Conservation (phyloP, 2,888 invertebrate species). For the Dolomedes plantarius region DNA sequence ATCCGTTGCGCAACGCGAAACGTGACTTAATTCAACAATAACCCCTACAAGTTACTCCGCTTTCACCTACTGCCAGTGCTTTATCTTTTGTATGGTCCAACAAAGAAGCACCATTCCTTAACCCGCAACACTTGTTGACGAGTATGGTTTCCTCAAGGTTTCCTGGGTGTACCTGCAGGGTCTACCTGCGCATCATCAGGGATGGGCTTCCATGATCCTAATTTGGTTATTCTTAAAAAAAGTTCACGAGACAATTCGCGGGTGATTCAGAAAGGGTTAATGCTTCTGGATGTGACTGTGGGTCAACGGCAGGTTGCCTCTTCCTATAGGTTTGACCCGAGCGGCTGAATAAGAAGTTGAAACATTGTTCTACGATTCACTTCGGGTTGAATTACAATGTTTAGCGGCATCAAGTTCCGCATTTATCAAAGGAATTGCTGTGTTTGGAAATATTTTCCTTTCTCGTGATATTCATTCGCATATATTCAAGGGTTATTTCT, state of each 20-base stretch:
- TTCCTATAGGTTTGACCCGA: background rate
- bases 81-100: background rate
- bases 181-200: background rate
- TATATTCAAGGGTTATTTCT: too few relatives aligned
- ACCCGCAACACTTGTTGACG: background rate
- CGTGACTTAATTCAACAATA: slow-evolving; percentile 1
- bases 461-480: too few relatives aligned
- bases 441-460: too few relatives aligned
- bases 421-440: too few relatives aligned
- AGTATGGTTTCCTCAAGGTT: background rate
- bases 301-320: background rate
- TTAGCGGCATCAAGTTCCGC: too few relatives aligned
- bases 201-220: slow-evolving; percentile 23
- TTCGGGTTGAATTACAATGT: too few relatives aligned
- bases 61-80: background rate
- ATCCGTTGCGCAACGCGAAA: background rate
- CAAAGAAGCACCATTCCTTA: background rate
- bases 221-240: slow-evolving; percentile 34
- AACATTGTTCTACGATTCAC: background rate
- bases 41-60: background rate
- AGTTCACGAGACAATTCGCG: background rate
- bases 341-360: too few relatives aligned
- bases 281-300: slow-evolving; percentile 5
- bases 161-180: slow-evolving; percentile 26
- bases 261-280: slow-evolving; percentile 40